Base-by-base conservation (phyloP, 2,888 invertebrate species). In the Tetanocera ferruginea region DNA sequence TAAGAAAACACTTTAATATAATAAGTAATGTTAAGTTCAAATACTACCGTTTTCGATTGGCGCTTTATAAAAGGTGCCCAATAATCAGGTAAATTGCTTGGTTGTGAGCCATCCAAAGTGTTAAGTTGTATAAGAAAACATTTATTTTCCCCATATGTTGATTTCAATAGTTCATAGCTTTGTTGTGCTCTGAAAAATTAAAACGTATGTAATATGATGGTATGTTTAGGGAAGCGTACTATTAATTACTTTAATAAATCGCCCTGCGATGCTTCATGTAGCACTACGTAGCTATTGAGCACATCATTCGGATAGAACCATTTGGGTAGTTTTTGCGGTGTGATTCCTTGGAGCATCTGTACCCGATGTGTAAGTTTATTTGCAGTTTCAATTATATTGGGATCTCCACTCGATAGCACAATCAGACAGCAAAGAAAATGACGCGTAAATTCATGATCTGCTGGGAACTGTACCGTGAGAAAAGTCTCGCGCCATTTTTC, bases 401-500 rank as follows among this genome's bases (percentile, higher is more conserved):
- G 92, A 88, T 95, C 95, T 49, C 91, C 90, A 49, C 94, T 93
- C 28, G 94, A 93, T 25, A 94, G 92, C 17, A 95, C 94, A 84
- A 96, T 92, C 85, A 96, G 92, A 88, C 97, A 97, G 17, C 95
- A 95, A 74, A 97, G 88, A 86, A 95, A 95, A 89, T 97, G 97
- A 86, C 96, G 95, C 0, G 97, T 95, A 87, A 97, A 99, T 90
- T 99, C 99, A 91, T 99, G 98, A 87, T 99, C 98, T 5, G 95
- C 95, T 23, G 96, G 96, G 88, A 95, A 96, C 87, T 96, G 94
- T 79, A 97, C 94, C 86, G 95, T 94, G 64, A 97, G 91, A 89
- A 98, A 98, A 37, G 95, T 95, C 84, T 97, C 97, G 84, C 98
- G 92, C 96, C 98, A 99, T 11, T 95, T 93, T 89, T 98, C 98